Evolutionary conservation across 2,797 vertebrate species (phyloP).

Genomic region (Hoplostethus atlanticus): DNA sequence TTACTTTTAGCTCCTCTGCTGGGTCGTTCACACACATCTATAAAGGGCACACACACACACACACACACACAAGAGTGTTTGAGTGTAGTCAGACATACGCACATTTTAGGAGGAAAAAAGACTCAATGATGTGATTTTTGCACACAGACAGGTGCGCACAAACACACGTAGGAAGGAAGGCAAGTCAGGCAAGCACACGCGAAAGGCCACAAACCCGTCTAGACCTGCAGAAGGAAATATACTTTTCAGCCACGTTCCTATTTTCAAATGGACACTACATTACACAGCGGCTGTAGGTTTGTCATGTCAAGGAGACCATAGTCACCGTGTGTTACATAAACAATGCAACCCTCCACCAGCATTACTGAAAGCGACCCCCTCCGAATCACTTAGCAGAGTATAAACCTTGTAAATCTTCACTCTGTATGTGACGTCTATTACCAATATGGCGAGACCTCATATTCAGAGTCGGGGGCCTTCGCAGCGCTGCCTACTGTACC

Average conservation of each 20-base stretch:
- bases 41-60: slow-evolving; percentile 75
- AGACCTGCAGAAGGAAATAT: background rate
- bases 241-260: background rate
- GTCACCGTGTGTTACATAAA: background rate
- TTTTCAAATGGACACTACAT: slow-evolving; percentile 3
- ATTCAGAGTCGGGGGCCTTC: slow-evolving; percentile 7
- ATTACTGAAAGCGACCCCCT: background rate
- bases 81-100: slow-evolving; percentile 47
- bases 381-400: background rate
- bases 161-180: slow-evolving; percentile 2
- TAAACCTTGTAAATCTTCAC: background rate
- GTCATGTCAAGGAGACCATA: background rate
- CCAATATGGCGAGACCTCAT: background rate
- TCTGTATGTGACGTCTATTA: too few relatives aligned
- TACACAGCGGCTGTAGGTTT: background rate
- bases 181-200: slow-evolving; percentile 19
- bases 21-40: slow-evolving; percentile 81
- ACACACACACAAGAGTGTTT: slow-evolving; percentile 46
- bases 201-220: background rate
- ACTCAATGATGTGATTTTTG: slow-evolving; percentile 34
- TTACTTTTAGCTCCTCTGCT: slow-evolving; percentile 83
- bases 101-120: slow-evolving; percentile 40
- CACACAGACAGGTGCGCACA: slow-evolving; percentile 18
- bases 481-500: slow-evolving; percentile 1
- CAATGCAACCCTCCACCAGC: background rate